A percentile compares a stretch with the other conserved stretches of the same genome.
Conservation (phyloP, 2,113 vertebrate genomes). For the Toxotes chatareus region DNA sequence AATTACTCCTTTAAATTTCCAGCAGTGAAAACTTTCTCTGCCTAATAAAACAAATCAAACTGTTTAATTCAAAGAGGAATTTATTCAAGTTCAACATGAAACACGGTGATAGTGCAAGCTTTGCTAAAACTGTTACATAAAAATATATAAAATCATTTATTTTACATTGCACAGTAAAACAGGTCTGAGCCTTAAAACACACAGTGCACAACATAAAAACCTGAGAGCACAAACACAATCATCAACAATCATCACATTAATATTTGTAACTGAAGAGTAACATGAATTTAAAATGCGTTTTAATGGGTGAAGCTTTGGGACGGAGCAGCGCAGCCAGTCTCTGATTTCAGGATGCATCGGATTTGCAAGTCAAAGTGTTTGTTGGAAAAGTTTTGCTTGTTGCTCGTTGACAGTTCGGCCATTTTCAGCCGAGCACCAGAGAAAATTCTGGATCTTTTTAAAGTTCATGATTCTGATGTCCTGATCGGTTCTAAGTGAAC, state of each 20-base stretch:
- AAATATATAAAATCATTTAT: slow-evolving; percentile 61
- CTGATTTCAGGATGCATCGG: not conserved
- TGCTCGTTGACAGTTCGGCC: too few species aligned
- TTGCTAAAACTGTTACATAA: slow-evolving; percentile 38
- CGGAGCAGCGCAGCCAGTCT: not conserved
- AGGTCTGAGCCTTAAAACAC: slow-evolving; percentile 9
- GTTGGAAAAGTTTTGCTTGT: not conserved
- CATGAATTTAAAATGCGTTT: too few species aligned
- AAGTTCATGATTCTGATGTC: too few species aligned
- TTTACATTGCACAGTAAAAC: slow-evolving; percentile 45
- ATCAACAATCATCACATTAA: too few species aligned
- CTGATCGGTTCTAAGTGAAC: too few species aligned
- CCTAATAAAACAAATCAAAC: not conserved
- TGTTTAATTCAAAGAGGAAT: slow-evolving; percentile 27
- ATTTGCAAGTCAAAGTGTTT: slow-evolving; percentile 37
- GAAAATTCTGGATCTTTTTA: too few species aligned
- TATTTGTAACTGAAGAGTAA: too few species aligned
- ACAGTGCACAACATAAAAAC: not conserved
- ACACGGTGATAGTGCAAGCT: not conserved
- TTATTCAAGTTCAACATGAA: slow-evolving; percentile 49
- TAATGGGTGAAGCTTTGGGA: not conserved
- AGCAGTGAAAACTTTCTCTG: too few species aligned
- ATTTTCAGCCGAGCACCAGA: too few species aligned
- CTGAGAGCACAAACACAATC: too few species aligned
- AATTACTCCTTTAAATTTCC: too few species aligned